Evolutionary conservation across 2,888 invertebrate genomes (phyloP), one percentile per base, ranked within the genome.

Genomic region (Syritta pipiens): DNA sequence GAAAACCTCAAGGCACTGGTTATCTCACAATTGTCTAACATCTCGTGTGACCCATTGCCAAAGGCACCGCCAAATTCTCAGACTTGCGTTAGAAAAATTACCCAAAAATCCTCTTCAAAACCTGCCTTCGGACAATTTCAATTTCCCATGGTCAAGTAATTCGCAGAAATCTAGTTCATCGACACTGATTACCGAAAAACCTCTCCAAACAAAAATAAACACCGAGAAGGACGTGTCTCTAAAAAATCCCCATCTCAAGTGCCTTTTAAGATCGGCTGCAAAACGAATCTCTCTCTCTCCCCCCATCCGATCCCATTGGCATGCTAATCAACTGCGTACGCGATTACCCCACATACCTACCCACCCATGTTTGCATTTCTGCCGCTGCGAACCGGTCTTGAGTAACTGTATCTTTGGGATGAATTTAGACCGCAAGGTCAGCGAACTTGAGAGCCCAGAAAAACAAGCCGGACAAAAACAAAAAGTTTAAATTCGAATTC

Each of bases 341-440:
- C 20, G 46, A 48, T 14, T 14, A 30, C 19, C n/a, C 28, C n/a
- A 19, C 49, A 37, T 20, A 48, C 48, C 7, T 17, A 40, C 19
- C 35, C 53, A 26, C 32, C 65, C 44, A 26, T 26, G 26, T 44
- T 48, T 37, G 48, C 14, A 17, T 30, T 17, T 37, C 37, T 35
- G 28, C 30, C 10, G 9, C 9, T 1, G 22, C 5, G 30, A 55
- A 17, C 55, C 48, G 20, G 46, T 14, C 46, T 28, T 4, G 26
- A 51, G n/a, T 69, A 69, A 69, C 59, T 9, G 69, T 60, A 51
- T 32, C 22, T 69, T 35, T 28, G 35, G 42, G n/a, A 30, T 42
- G 42, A 44, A 69, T 60, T 44, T 49, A 42, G 59, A 60, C 42
- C 59, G 22, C 49, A 60, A 42, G 59, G 69, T 69, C 69, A 32